Conservation (phyloP, 30 jellyfish, hydroid and myxozoan genomes). For the Clytia hemisphaerica region DNA sequence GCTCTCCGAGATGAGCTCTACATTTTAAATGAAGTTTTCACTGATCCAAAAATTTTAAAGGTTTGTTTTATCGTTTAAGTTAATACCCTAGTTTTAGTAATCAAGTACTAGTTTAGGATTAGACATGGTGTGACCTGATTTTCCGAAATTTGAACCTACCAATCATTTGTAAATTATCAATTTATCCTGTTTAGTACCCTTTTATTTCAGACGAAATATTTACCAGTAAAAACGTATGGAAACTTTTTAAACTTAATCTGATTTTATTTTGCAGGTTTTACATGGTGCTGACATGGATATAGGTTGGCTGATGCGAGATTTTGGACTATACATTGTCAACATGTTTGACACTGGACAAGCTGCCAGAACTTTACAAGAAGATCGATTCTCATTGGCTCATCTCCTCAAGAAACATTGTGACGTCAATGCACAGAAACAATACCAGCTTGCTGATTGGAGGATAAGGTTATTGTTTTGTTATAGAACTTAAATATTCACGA, state of each 20-base stretch:
- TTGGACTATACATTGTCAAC: constrained; percentile 85
- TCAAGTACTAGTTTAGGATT: too few relatives aligned
- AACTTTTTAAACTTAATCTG: too few relatives aligned
- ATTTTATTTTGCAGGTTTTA: constrained; percentile 41
- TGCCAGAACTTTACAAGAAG: constrained; percentile 56
- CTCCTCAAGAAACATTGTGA: constrained; percentile 64
- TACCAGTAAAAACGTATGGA: too few relatives aligned
- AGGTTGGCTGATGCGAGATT: constrained; percentile 97
- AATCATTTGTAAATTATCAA: too few relatives aligned
- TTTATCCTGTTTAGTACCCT: too few relatives aligned
- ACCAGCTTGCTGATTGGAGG: constrained; percentile 99
- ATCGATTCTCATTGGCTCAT: constrained; percentile 68
- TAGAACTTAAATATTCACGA: background rate
- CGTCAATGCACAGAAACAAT: constrained; percentile 82
- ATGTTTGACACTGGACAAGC: constrained; percentile 99
- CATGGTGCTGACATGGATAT: constrained; percentile 98
- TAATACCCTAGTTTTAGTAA: too few relatives aligned
- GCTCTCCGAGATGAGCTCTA: constrained; percentile 73
- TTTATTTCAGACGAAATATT: too few relatives aligned
- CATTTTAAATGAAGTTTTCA: constrained; percentile 75
- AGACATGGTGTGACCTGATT: too few relatives aligned
- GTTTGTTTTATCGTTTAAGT: too few relatives aligned
- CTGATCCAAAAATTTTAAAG: constrained; percentile 87
- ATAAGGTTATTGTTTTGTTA: constrained; percentile 45
- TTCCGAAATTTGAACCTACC: too few relatives aligned